These are phyloP conservation scores for Pteropus alecto DNA, from an alignment of 2,113 vertebrate genomes.

Conservation along the genomic window DNA sequence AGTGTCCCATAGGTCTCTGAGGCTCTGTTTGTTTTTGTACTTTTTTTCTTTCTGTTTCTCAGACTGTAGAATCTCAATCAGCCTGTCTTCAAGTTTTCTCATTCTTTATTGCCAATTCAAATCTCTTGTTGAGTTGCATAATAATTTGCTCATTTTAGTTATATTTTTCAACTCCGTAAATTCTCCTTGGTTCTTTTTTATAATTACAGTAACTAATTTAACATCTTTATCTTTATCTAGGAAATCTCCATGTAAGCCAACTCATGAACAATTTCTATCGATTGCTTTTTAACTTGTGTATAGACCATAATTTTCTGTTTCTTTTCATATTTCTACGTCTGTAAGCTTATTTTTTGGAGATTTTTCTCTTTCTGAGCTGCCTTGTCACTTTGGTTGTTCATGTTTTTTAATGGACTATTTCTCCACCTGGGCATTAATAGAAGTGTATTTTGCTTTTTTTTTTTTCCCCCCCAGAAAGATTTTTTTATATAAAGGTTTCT, in stretches of 20 bases:
- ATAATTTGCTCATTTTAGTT: neutral
- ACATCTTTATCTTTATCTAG: neutral
- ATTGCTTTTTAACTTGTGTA: neutral
- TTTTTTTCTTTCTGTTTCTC: neutral
- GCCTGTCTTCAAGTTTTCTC: neutral
- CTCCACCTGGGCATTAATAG: no score
- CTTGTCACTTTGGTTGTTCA: no score
- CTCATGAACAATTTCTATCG: neutral
- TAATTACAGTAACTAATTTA: neutral
- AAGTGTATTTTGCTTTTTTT: no score
- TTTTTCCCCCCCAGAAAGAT: no score
- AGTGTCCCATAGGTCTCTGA: neutral
- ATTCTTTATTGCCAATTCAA: neutral
- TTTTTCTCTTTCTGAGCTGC: no score
- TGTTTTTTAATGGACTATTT: no score
- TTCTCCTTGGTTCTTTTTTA: neutral
- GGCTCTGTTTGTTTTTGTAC: neutral
- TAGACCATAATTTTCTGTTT: neutral
- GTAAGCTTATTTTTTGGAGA: no score
- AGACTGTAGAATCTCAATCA: neutral
- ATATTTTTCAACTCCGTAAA: neutral
- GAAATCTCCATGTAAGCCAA: neutral
- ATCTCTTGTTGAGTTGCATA: neutral
- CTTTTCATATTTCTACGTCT: neutral
- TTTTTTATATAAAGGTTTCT: no score